These are phyloP conservation scores for Amiota minor DNA, from an alignment of 2,888 invertebrate genomes.

Conservation along the genomic window DNA sequence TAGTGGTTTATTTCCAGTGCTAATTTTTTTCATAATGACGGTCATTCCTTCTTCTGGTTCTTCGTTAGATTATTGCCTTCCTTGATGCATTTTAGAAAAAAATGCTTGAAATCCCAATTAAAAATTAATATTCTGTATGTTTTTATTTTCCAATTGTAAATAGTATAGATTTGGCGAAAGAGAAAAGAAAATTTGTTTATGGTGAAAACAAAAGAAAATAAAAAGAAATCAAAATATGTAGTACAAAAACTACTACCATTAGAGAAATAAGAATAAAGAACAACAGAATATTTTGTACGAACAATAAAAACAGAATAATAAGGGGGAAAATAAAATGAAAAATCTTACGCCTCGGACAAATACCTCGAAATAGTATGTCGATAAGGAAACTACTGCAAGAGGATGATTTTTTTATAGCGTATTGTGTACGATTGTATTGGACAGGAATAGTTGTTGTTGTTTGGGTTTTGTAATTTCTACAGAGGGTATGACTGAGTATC, in stretches of 20 bases:
- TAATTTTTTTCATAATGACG: no score
- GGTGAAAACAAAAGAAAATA: slow-evolving; percentile 25
- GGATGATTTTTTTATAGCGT: slow-evolving; percentile 74
- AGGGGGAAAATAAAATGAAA: slow-evolving; percentile 52
- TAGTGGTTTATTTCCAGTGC: no score
- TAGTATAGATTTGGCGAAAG: no score
- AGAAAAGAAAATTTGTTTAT: no score
- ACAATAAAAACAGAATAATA: slow-evolving; percentile 38
- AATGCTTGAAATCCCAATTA: no score
- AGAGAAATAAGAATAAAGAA: slow-evolving; percentile 11
- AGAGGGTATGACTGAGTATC: slow-evolving; percentile 61
- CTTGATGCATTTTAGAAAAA: no score
- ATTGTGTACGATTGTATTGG: slow-evolving; percentile 62
- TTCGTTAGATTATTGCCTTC: no score
- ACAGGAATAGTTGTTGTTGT: slow-evolving; percentile 51
- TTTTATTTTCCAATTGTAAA: no score
- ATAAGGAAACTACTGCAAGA: slow-evolving; percentile 75
- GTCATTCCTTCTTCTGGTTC: no score
- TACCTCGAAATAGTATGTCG: slow-evolving; percentile 75
- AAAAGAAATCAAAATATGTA: not conserved
- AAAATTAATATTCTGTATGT: no score
- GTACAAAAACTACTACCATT: slow-evolving; percentile 24
- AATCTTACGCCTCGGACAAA: slow-evolving; percentile 73
- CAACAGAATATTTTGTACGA: not conserved
- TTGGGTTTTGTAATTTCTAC: slow-evolving; percentile 70